A percentile compares a stretch with the other conserved stretches of the same genome.
Evolutionary conservation across 2,888 invertebrate species (phyloP).

Genomic region (Melinaea menophilus): DNA sequence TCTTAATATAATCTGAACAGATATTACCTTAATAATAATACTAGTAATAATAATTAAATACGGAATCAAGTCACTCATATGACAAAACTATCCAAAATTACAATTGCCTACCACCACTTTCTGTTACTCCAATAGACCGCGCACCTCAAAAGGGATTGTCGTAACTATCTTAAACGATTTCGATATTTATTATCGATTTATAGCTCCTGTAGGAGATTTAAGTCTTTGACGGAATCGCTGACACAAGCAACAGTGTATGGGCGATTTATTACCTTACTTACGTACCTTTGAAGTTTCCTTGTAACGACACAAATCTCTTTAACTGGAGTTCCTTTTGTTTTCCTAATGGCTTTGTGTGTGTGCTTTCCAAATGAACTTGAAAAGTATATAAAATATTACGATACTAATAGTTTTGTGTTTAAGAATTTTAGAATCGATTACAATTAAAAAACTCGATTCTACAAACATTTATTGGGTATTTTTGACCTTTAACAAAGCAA

Average conservation of each 20-base stretch:
- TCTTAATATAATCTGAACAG: too few species aligned
- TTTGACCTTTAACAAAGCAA: too few species aligned
- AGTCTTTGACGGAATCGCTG: conserved; percentile 73
- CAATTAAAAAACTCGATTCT: too few species aligned
- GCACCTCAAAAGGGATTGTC: conserved; percentile 29
- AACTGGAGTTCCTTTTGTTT: conserved; percentile 22
- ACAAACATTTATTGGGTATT: too few species aligned
- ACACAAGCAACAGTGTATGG: conserved; percentile 72
- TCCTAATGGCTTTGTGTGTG: conserved; percentile 6
- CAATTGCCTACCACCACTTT: too few species aligned
- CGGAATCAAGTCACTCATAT: too few species aligned
- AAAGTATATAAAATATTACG: neutral
- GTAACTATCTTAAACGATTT: conserved; percentile 60
- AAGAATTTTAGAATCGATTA: too few species aligned
- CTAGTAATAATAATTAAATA: too few species aligned
- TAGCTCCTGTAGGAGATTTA: conserved; percentile 63
- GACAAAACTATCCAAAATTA: too few species aligned
- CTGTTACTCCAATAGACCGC: too few species aligned
- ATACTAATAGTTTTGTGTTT: too few species aligned
- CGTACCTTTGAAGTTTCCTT: conserved; percentile 66
- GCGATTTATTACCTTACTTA: conserved; percentile 72
- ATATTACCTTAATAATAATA: too few species aligned
- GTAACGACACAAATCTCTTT: conserved; percentile 58
- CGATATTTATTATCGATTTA: conserved; percentile 71
- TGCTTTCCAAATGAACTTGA: neutral